Evolutionary conservation across 92 coral and sea anemone species (phyloP).

Genomic region (Siderastrea radians): DNA sequence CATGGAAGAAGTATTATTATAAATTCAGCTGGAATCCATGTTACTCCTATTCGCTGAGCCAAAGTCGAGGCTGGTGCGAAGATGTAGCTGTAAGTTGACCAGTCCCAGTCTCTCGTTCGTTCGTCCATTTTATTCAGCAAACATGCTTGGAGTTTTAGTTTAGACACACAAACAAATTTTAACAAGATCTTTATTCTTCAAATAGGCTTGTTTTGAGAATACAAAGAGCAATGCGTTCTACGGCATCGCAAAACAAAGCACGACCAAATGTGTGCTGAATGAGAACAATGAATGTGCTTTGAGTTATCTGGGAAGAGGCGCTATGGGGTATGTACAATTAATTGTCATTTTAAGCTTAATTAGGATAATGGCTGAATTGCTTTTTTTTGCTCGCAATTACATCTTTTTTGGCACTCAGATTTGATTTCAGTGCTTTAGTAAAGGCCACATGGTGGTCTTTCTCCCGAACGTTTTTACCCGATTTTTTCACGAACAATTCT

Average conservation of each 20-base stretch:
- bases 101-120: no score
- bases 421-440: no score
- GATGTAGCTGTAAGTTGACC: slow-evolving; percentile 11
- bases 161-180: neutral
- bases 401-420: no score
- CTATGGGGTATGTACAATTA: neutral
- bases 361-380: no score
- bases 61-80: neutral
- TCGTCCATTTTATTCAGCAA: no score
- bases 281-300: neutral
- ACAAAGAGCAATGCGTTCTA: neutral
- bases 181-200: neutral
- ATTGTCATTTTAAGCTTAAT: no score
- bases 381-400: no score
- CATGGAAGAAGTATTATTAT: neutral
- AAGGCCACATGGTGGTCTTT: no score
- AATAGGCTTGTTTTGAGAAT: neutral
- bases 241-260: slow-evolving; percentile 3
- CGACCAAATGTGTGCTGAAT: neutral
- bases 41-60: neutral
- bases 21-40: slow-evolving; percentile 15
- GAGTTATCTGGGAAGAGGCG: neutral
- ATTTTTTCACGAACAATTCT: no score
- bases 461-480: no score
- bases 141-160: no score